Evolutionary conservation across 2,888 invertebrate genomes (phyloP).

Genomic region (Xanthostigma xanthostigma): DNA sequence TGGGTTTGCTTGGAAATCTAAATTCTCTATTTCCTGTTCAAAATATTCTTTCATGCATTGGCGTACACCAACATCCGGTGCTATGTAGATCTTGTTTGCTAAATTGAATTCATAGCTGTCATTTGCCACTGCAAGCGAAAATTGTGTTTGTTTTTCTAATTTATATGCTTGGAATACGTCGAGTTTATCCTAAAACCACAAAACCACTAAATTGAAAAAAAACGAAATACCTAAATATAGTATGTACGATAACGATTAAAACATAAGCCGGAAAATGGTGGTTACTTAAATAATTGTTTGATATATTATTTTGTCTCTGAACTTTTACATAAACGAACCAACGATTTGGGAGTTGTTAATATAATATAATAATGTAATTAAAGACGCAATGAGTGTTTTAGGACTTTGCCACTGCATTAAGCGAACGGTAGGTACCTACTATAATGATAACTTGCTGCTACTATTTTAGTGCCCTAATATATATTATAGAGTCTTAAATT

Average conservation of each 20-base stretch:
- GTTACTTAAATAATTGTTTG: too few species aligned
- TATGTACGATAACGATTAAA: background rate
- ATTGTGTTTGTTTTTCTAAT: conserved; percentile 46
- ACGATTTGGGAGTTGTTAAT: too few species aligned
- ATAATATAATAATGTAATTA: too few species aligned
- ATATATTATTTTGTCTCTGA: too few species aligned
- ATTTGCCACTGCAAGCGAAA: conserved; percentile 33
- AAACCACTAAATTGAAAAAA: background rate
- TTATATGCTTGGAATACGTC: conserved; percentile 59
- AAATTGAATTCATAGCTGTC: conserved; percentile 55
- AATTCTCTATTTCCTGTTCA: conserved; percentile 41
- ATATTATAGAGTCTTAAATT: too few species aligned
- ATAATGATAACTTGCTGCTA: too few species aligned
- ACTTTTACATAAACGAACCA: too few species aligned
- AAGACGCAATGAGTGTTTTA: too few species aligned
- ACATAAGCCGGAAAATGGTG: too few species aligned
- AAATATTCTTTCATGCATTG: conserved; percentile 55
- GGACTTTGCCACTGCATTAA: too few species aligned
- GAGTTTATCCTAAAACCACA: conserved; percentile 40
- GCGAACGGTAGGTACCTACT: too few species aligned
- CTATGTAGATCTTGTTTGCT: conserved; percentile 65
- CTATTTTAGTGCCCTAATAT: too few species aligned
- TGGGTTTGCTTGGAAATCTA: conserved; percentile 49
- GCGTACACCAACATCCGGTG: conserved; percentile 37
- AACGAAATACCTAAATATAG: background rate